Conservation (phyloP, 2,113 vertebrate species). For the Takifugu flavidus region DNA sequence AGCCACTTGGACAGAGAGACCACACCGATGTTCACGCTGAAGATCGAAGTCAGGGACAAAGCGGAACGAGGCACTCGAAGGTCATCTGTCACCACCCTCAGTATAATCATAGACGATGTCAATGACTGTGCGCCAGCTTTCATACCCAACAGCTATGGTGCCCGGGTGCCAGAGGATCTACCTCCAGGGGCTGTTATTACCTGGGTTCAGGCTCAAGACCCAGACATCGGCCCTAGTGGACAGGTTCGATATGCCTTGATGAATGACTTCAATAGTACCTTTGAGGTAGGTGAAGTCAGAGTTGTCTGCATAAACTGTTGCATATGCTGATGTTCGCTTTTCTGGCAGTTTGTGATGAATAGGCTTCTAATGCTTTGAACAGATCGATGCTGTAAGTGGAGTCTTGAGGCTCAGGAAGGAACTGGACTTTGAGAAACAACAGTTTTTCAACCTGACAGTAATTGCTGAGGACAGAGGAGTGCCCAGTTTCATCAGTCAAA, state of each 20-base stretch:
- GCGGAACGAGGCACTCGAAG: conserved; percentile 83
- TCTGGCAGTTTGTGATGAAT: conserved; percentile 20
- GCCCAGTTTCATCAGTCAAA: conserved; percentile 82
- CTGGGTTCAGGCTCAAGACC: conserved; percentile 91
- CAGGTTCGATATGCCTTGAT: conserved; percentile 87
- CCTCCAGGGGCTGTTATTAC: conserved; percentile 87
- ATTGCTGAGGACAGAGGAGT: conserved; percentile 88
- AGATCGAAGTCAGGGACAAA: conserved; percentile 90
- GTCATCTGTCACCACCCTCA: conserved; percentile 84
- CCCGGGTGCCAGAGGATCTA: conserved; percentile 89
- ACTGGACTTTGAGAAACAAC: conserved; percentile 91
- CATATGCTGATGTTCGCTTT: conserved; percentile 2
- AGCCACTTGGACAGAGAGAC: conserved; percentile 87
- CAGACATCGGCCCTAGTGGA: conserved; percentile 87
- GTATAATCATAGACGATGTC: conserved; percentile 85
- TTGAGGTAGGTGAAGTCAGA: conserved; percentile 82
- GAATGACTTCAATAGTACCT: conserved; percentile 87
- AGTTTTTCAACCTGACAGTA: conserved; percentile 90
- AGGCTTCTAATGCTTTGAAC: conserved; percentile 24
- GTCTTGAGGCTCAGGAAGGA: conserved; percentile 85
- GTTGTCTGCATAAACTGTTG: not conserved
- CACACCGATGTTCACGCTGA: conserved; percentile 81
- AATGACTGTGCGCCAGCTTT: conserved; percentile 94
- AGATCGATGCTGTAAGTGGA: conserved; percentile 82
- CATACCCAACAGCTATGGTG: conserved; percentile 84